These are phyloP conservation scores for Myodes glareolus DNA, from an alignment of 2,113 vertebrate genomes.

Conservation along the genomic window DNA sequence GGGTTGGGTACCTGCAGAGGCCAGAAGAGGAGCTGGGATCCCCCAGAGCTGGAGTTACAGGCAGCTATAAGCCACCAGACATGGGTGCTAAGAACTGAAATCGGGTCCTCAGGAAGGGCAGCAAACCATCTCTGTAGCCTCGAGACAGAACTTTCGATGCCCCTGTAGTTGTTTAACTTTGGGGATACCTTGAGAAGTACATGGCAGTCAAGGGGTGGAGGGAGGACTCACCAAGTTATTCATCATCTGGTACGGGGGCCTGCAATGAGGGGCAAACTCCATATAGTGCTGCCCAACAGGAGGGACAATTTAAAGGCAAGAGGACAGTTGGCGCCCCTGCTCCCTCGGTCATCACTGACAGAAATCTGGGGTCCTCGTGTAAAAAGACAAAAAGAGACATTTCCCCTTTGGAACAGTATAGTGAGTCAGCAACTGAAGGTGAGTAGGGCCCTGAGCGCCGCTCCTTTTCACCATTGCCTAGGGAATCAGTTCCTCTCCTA, in stretches of 20 bases:
- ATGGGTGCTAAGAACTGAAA: not conserved
- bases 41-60: not conserved
- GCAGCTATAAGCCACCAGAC: not conserved
- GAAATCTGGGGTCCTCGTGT: not conserved
- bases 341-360: not conserved
- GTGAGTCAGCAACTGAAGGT: not conserved
- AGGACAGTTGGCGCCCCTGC: not conserved
- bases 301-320: not conserved
- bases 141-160: not conserved
- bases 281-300: not conserved
- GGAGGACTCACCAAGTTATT: not conserved
- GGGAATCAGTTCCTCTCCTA: not conserved
- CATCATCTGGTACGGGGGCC: not conserved
- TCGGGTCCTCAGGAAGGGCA: not conserved
- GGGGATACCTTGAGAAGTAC: not conserved
- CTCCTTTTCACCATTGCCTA: not conserved
- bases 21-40: not conserved
- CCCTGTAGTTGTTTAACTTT: not conserved
- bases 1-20: not conserved
- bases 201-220: not conserved
- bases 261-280: not conserved
- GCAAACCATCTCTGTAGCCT: not conserved
- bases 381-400: not conserved
- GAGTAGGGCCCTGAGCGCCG: fast-evolving
- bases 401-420: not conserved